Base-by-base conservation (phyloP, 2,113 vertebrate genomes). In the Lampris megalopsis region DNA sequence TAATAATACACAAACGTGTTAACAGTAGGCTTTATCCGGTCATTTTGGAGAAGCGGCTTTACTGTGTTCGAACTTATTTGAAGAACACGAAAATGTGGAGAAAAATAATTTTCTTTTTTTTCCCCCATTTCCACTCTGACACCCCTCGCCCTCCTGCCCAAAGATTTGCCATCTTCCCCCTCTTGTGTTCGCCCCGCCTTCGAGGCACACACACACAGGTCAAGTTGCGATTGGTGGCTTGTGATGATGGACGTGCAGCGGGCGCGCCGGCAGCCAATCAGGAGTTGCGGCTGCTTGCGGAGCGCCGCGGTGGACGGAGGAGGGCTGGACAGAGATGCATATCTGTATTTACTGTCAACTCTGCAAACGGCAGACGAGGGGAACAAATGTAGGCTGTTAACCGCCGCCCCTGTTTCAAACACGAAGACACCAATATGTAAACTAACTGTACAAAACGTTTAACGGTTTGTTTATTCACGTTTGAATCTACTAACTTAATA, bases 191-290 rank as follows among this genome's bases (percentile, higher is more conserved):
- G 72, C 56, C 13, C 43, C 73, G 87, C 79, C 73, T 83, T 83
- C 84, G 68, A 48, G 64, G 49, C 7, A 62, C 73, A 63, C 7
- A 62, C 73, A 63, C 81, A 63, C 71, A 76, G 67, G 66, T 73
- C 78, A 69, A 59, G 57, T 11, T 9, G 36, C 60, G 11, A 92
- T 94, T 94, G 92, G 91, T 73, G 75, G 35, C 13, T 52, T 3
- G 38, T 6, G 69, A 57, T 67, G 24, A 52, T 66, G 78, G 40
- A 35, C 3, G 79, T 35, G 54, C 42, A 63, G 56, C 11, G 40
- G 50, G 58, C 5, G 62, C 56, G 57, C 8, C 50, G 78, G 62
- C 36, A 53, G 63, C 91, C 90, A 91, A 91, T 93, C 80, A 75
- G 71, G 89, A 92, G 92, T 92, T 90, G 71, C 2, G 9, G 59